A percentile compares a stretch with the other conserved stretches of the same genome.
phyloP scores from a whole-genome alignment of 2,797 vertebrate species.

The Alfaro cultratus region DNA sequence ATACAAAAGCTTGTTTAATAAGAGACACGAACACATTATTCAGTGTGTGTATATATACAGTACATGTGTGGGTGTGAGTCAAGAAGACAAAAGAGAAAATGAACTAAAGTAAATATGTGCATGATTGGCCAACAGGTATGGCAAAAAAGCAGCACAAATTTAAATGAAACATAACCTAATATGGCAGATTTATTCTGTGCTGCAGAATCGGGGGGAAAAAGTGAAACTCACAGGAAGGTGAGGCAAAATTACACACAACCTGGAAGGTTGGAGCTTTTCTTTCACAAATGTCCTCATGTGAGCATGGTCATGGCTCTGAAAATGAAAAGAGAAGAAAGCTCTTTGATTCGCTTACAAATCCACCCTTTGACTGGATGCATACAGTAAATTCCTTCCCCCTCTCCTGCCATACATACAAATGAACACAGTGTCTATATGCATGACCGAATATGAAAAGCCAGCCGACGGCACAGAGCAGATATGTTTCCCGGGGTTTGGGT shows the following conservation, averaged over 20 bases:
- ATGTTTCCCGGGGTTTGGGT: constrained; percentile 3
- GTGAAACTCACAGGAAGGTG: background rate
- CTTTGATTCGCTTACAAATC: constrained; percentile 52
- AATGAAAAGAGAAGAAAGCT: constrained; percentile 10
- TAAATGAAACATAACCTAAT: constrained; percentile 32
- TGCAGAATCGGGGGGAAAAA: constrained; percentile 13
- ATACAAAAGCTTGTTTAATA: constrained; percentile 50
- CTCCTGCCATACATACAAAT: background rate
- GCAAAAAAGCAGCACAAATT: constrained; percentile 30
- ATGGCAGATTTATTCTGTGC: constrained; percentile 57
- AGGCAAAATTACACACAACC: background rate
- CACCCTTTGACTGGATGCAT: constrained; percentile 13
- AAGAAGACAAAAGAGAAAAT: constrained; percentile 42
- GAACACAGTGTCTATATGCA: background rate
- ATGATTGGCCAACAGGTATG: constrained; percentile 50
- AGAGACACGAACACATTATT: constrained; percentile 20
- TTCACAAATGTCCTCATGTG: constrained; percentile 1
- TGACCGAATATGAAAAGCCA: constrained; percentile 15
- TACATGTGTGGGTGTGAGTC: constrained; percentile 28
- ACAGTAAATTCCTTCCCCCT: constrained; percentile 6
- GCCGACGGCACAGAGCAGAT: constrained; percentile 20
- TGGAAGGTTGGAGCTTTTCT: background rate
- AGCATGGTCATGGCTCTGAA: constrained; percentile 24
- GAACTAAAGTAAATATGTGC: constrained; percentile 58
- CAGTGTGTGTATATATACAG: background rate